Percentiles rank a stretch among this genome's conserved stretches.
These are phyloP conservation scores for Syncerus caffer DNA, from an alignment of 2,797 vertebrate genomes.

Conservation along the genomic window DNA sequence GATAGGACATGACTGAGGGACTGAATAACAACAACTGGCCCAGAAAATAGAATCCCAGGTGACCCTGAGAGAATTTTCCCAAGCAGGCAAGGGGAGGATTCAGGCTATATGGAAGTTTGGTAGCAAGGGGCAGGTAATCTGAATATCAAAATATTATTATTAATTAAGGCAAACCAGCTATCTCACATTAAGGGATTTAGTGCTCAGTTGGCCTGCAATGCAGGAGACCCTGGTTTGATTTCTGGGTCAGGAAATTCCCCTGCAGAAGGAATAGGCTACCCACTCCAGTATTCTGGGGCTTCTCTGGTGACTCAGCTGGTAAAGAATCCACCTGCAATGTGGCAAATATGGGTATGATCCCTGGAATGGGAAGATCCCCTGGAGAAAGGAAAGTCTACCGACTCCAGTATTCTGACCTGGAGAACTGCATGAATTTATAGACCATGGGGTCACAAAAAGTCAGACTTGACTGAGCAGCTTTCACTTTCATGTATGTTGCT, in stretches of 20 bases:
- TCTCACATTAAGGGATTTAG: neutral
- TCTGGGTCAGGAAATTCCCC: neutral
- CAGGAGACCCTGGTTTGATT: neutral
- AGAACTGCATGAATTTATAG: neutral
- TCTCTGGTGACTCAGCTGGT: neutral
- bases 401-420: neutral
- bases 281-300: neutral
- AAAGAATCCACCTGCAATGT: neutral
- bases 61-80: neutral
- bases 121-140: neutral
- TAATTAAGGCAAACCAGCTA: neutral
- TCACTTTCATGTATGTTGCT: neutral
- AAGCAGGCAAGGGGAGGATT: neutral
- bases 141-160: neutral
- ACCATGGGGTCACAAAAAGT: neutral
- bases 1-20: neutral
- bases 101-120: neutral
- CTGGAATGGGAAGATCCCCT: neutral
- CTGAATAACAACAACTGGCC: neutral
- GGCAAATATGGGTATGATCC: neutral
- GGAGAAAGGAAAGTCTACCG: neutral
- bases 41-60: neutral
- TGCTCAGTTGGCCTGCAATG: neutral
- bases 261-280: neutral
- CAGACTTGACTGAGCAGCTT: neutral